Evolutionary conservation across 2,113 vertebrate species (phyloP).

Genomic region (Bettongia penicillata): DNA sequence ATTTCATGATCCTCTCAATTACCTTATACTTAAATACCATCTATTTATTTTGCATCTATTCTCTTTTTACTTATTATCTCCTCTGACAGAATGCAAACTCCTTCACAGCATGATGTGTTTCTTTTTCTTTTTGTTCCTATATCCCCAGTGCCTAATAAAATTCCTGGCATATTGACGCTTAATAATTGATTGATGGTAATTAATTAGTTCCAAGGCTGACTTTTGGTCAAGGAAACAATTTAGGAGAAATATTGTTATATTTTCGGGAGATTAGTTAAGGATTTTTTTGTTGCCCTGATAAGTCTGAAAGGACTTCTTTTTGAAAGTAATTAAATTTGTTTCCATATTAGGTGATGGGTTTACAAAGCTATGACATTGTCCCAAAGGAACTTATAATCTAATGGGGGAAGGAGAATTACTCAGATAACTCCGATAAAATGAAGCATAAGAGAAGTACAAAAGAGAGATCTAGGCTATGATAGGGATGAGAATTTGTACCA

Average conservation of each 20-base stretch:
- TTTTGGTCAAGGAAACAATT: not conserved
- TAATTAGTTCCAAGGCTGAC: not conserved
- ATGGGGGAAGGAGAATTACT: not conserved
- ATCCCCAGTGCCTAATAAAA: not conserved
- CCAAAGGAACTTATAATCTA: not conserved
- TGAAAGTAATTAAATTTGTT: not conserved
- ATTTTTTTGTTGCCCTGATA: not conserved
- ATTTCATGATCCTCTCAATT: not conserved
- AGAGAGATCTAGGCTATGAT: not conserved
- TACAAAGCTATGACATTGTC: not conserved
- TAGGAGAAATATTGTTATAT: not conserved
- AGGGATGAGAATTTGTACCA: not conserved
- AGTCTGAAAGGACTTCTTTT: not conserved
- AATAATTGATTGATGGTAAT: not conserved
- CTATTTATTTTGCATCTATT: not conserved
- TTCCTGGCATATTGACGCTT: not conserved
- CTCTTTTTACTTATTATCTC: not conserved
- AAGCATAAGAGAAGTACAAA: not conserved
- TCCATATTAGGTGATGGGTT: not conserved
- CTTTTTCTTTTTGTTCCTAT: not conserved
- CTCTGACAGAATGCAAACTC: not conserved
- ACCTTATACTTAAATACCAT: not conserved
- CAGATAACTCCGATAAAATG: not conserved
- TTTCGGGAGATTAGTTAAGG: not conserved
- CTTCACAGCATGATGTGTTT: not conserved